Evolutionary conservation across 2,113 vertebrate species (phyloP), one percentile per base, ranked within the genome.

Genomic region (Perccottus glenii): DNA sequence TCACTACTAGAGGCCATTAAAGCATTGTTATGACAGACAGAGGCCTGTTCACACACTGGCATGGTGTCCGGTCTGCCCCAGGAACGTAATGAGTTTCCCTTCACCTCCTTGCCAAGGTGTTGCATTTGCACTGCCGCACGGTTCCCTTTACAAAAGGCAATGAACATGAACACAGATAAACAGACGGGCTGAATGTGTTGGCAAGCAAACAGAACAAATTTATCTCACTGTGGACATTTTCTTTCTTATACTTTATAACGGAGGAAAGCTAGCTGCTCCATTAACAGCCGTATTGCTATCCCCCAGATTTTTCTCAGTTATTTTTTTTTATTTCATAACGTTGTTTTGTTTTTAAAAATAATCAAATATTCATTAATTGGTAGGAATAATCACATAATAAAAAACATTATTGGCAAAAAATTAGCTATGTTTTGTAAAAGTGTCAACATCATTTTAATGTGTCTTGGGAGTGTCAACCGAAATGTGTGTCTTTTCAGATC

Each of bases 41-140:
- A 7, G 32, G 7, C 8, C 5, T 46, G 3, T 33, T 64, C 35
- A 16, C n/a, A 33, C 58, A 36, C 43, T 66, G 27, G 6, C 47
- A 15, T 49, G 38, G 12, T 50, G 58, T 66, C 9, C 55, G 47
- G 7, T 11, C 35, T 43, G 19, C 40, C 72, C 35, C 19, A n/a
- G 38, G 15, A 65, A 44, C 10, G n/a, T 55, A 56, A 56, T 65
- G n/a, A 0, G 19, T 11, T 61, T 70, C 44, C 46, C 16, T 70
- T 57, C 42, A 61, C 61, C 14, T 48, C 40, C 33, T 63, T 33
- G 47, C 19, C 14, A 55, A 51, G 14, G 43, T 66, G 60, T 61
- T 65, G 32, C 4, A 19, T 60, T 60, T 50, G 36, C 52, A 55
- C 52, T 27, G 19, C 19, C 19, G 19, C 19, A 27, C 19, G 19